Percentiles rank a stretch among this genome's conserved stretches.
These are phyloP conservation scores for Origma solitaria DNA, from an alignment of 2,113 vertebrate genomes.

Conservation along the genomic window DNA sequence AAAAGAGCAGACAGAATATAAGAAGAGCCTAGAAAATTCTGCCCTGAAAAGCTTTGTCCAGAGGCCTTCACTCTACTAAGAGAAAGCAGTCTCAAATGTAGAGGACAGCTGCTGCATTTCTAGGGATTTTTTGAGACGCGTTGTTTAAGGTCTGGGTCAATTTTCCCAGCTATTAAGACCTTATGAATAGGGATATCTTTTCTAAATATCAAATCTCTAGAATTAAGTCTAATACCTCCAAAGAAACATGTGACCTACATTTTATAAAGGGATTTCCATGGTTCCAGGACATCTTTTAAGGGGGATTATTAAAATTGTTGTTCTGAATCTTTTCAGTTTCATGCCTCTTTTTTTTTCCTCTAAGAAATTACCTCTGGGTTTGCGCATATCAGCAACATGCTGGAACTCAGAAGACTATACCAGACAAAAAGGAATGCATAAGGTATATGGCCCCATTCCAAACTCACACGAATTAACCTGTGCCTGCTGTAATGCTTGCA, in stretches of 20 bases:
- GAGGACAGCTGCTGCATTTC: background rate
- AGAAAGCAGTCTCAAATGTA: background rate
- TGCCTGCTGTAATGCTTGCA: background rate
- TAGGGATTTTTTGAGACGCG: background rate
- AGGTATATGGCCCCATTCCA: background rate
- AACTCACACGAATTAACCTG: background rate
- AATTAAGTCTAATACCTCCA: background rate
- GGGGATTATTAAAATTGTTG: background rate
- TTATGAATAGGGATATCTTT: background rate
- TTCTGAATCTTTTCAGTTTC: background rate
- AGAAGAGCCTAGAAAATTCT: background rate
- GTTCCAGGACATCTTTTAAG: background rate
- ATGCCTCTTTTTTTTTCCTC: fast-evolving
- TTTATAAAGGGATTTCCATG: background rate
- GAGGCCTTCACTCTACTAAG: background rate
- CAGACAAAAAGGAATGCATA: background rate
- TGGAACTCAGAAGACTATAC: background rate
- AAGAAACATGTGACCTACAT: background rate
- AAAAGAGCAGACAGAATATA: background rate
- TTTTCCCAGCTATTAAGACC: background rate
- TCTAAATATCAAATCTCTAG: background rate
- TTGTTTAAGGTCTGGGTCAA: background rate
- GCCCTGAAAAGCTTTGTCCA: background rate
- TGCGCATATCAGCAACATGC: background rate
- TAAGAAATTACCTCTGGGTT: background rate